phyloP scores from a whole-genome alignment of 2,113 vertebrate genomes.

The Alces alces region DNA sequence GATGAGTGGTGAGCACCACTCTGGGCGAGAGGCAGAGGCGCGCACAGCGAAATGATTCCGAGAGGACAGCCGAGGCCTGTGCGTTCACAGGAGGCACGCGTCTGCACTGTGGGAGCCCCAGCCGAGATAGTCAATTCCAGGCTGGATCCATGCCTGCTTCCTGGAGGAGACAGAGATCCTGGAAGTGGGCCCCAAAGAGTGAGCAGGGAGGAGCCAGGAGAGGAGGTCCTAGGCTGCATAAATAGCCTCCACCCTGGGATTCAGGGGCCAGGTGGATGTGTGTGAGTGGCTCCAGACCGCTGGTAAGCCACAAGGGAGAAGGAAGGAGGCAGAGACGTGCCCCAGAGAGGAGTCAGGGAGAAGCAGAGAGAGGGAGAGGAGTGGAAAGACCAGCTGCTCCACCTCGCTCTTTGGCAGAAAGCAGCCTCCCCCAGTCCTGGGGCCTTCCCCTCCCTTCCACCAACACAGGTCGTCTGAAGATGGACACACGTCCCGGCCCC shows the following conservation, averaged over 20 bases:
- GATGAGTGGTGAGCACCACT: background rate
- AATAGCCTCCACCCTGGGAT: background rate
- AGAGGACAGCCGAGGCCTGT: rapidly evolving
- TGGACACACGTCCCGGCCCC: too few relatives aligned
- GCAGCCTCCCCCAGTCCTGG: background rate
- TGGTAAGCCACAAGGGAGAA: background rate
- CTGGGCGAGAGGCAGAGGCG: background rate
- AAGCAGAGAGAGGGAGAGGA: background rate
- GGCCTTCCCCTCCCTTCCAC: background rate
- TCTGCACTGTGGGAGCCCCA: rapidly evolving
- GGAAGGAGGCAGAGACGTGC: too few relatives aligned
- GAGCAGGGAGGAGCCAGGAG: background rate
- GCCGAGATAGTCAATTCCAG: background rate
- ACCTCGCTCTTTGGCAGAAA: background rate
- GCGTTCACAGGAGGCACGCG: rapidly evolving
- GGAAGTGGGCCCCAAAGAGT: background rate
- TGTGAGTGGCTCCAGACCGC: background rate
- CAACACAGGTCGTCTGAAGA: background rate
- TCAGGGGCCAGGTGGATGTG: too few relatives aligned
- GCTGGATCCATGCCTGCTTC: background rate
- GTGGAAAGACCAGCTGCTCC: background rate
- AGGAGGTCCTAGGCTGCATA: background rate
- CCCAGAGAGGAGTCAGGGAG: background rate
- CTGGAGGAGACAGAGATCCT: background rate
- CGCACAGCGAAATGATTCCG: rapidly evolving